phyloP scores from a whole-genome alignment of 1,140 invertebrate genomes.

The Drosophila willistoni region DNA sequence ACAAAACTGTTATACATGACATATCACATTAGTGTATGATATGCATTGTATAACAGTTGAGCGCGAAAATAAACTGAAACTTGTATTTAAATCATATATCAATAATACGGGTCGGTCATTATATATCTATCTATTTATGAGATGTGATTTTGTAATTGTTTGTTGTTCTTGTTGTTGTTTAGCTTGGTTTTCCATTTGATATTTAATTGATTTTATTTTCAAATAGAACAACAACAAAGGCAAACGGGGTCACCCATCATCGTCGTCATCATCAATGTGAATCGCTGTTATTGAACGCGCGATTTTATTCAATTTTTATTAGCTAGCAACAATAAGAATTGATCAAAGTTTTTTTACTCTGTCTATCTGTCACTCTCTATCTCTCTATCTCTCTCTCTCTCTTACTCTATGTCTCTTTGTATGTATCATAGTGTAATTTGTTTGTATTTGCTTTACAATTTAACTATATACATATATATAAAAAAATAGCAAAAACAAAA shows the following conservation, averaged over 20 bases:
- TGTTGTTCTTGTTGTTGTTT: conserved; percentile 36
- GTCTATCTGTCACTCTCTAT: background rate
- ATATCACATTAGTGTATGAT: conserved; percentile 20
- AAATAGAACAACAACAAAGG: conserved; percentile 33
- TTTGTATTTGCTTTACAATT: conserved; percentile 8
- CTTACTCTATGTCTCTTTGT: background rate
- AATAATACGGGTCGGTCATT: background rate
- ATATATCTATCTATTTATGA: conserved; percentile 14
- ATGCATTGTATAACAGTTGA: conserved; percentile 15
- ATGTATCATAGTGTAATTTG: background rate
- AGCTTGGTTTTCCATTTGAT: conserved; percentile 26
- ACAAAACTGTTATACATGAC: conserved; percentile 49
- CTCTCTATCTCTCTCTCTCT: background rate
- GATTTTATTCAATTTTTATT: conserved; percentile 81
- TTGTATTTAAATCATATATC: conserved; percentile 22
- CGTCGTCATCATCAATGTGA: background rate
- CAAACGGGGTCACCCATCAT: conserved; percentile 56
- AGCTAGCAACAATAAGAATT: conserved; percentile 41
- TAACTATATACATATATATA: background rate
- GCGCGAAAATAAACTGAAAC: background rate
- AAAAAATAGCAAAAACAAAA: background rate
- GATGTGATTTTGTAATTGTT: conserved; percentile 56
- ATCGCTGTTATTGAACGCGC: conserved; percentile 70
- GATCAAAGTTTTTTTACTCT: background rate
- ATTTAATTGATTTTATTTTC: conserved; percentile 52